Evolutionary conservation across 2,113 vertebrate species (phyloP).

Genomic region (Riparia riparia): DNA sequence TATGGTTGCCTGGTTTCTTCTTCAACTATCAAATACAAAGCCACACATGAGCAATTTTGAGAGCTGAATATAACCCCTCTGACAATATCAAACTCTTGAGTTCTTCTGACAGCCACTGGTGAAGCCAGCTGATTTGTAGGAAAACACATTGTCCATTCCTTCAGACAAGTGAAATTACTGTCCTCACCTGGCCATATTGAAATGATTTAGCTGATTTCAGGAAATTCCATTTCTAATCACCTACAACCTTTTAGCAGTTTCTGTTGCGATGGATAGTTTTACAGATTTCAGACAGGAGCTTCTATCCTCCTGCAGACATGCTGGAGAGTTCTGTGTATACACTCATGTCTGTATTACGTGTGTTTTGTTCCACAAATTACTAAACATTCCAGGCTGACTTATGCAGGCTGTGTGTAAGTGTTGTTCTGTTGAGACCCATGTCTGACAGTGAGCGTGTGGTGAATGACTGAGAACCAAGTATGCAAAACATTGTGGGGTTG

Average conservation of each 20-base stretch:
- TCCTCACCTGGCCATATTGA: neutral
- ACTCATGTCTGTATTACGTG: neutral
- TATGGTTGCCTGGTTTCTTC: conserved; percentile 44
- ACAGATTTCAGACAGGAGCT: neutral
- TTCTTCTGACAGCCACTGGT: conserved; percentile 39
- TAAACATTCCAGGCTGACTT: neutral
- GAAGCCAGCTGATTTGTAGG: conserved; percentile 11
- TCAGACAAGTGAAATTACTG: neutral
- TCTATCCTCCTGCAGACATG: neutral
- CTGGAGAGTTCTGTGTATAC: neutral
- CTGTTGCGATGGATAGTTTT: neutral
- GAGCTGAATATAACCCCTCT: conserved; percentile 14
- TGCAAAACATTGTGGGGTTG: neutral
- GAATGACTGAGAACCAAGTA: neutral
- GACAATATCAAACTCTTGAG: conserved; percentile 26
- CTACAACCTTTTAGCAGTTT: neutral
- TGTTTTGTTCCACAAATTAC: neutral
- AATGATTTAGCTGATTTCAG: neutral
- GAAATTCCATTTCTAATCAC: neutral
- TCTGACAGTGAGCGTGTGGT: neutral
- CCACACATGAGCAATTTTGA: conserved; percentile 52
- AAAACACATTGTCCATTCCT: neutral
- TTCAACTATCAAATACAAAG: conserved; percentile 23
- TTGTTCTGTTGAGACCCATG: neutral
- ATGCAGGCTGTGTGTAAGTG: neutral